Evolutionary conservation across 1,140 invertebrate species (phyloP).

Genomic region (Lethocerus indicus): DNA sequence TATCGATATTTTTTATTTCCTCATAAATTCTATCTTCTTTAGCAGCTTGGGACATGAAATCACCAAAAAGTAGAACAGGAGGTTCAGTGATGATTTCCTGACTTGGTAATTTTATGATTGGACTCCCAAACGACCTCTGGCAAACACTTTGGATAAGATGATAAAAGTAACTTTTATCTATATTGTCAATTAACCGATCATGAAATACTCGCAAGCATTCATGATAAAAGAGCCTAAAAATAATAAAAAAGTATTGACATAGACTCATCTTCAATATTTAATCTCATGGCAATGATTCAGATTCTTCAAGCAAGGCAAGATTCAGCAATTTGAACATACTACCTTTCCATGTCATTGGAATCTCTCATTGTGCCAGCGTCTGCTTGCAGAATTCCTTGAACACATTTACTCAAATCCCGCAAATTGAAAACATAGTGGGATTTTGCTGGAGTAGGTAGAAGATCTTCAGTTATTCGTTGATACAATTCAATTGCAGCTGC

Average conservation of each 20-base stretch:
- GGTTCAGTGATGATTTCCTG: constrained; percentile 43
- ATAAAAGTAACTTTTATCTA: constrained; percentile 67
- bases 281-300: too few species aligned
- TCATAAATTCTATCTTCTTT: constrained; percentile 64
- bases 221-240: constrained; percentile 65
- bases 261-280: not conserved
- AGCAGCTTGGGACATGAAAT: constrained; percentile 63
- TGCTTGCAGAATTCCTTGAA: constrained; percentile 68
- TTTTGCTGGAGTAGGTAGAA: constrained; percentile 73
- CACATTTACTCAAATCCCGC: constrained; percentile 73
- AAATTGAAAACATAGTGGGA: constrained; percentile 88
- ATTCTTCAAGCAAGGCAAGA: too few species aligned
- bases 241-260: constrained; percentile 7
- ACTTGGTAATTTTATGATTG: constrained; percentile 40
- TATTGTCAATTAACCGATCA: constrained; percentile 65
- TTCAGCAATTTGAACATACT: too few species aligned
- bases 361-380: constrained; percentile 42
- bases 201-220: constrained; percentile 81
- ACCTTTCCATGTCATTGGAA: constrained; percentile 42
- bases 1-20: constrained; percentile 59
- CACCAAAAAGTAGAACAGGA: constrained; percentile 62
- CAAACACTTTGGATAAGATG: constrained; percentile 46
- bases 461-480: constrained; percentile 50
- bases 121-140: constrained; percentile 35
- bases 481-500: constrained; percentile 66